Base-by-base conservation (phyloP, 92 coral and sea anemone species). In the Virgularia gustaviana region DNA sequence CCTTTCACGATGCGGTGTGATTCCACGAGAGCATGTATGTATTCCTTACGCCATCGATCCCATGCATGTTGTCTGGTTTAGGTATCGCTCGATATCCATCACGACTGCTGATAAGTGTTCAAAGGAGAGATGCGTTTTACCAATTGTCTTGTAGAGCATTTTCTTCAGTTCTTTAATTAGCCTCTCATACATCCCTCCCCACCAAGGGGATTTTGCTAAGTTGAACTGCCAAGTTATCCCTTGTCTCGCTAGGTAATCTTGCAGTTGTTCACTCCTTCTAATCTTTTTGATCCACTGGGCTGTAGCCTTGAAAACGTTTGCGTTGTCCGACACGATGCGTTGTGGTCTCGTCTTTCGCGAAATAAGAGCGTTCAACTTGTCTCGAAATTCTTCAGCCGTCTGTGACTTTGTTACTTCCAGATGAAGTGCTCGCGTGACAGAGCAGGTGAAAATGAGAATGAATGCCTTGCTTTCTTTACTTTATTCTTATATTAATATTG, bases 71-170 rank as follows among this genome's bases (percentile, higher is more conserved):
- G n/a, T n/a, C n/a, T n/a, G n/a, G n/a, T n/a, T n/a, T n/a, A n/a
- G n/a, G n/a, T n/a, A n/a, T 42, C 57, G 16, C 51, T 83, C 85
- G 9, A 79, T 73, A 32, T 83, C 85, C 61, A 84, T 84, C 28
- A 84, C 72, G 34, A 84, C 74, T 2, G 66, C 58, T 37, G 55
- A 77, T 2, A 79, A 18, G 27, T 82, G 87, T n/a, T 79, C 61
- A 28, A 66, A 78, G 0, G 2, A 43, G 27, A 78, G 63, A 59
- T 57, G 58, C 33, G 80, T 71, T 57, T 79, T 80, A 0, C 73
- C 83, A 70, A 80, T 16, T n/a, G 85, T 85, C 72, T 85, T 80
- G 66, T 79, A 81, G 29, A 85, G 66, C 12, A 83, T 70, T 41
- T 78, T 86, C 81, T 75, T 85, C 52, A 80, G 57, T 22, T 85